Conservation (phyloP, 2,797 vertebrate species). For the Enteromius fasciolatus region DNA sequence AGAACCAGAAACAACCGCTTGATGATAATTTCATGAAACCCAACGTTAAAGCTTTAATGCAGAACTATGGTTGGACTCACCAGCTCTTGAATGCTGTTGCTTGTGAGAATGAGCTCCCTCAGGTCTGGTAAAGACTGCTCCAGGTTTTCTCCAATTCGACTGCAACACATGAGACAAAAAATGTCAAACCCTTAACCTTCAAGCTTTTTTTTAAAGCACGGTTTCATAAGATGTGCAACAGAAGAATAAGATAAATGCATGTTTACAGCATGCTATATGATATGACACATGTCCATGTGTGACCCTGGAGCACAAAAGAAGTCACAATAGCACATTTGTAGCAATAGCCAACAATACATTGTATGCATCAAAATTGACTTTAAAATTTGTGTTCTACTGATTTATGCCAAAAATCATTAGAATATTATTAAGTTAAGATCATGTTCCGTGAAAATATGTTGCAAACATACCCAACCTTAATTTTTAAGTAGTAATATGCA, state of each 20-base stretch:
- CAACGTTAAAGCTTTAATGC: not conserved
- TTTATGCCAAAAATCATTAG: not conserved
- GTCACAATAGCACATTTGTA: not conserved
- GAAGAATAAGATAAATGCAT: not conserved
- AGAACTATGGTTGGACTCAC: slow-evolving; percentile 74
- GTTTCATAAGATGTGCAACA: not conserved
- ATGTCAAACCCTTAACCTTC: not conserved
- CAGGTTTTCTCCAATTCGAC: slow-evolving; percentile 91
- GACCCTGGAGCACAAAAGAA: not conserved
- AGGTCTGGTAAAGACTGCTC: slow-evolving; percentile 87
- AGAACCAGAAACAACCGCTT: slow-evolving; percentile 39
- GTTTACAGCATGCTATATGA: not conserved
- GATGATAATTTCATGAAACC: not conserved
- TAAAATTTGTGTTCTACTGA: too few species aligned
- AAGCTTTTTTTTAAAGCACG: not conserved
- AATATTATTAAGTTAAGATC: not conserved
- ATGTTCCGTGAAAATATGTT: not conserved
- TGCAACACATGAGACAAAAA: slow-evolving; percentile 56
- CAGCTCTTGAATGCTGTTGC: slow-evolving; percentile 95
- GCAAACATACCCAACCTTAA: not conserved
- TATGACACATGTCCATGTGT: not conserved
- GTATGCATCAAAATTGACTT: not conserved
- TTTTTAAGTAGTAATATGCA: not conserved
- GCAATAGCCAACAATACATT: not conserved
- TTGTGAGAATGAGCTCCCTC: slow-evolving; percentile 91